phyloP scores from a whole-genome alignment of 2,797 vertebrate species.

The Syngnathus rostellatus region DNA sequence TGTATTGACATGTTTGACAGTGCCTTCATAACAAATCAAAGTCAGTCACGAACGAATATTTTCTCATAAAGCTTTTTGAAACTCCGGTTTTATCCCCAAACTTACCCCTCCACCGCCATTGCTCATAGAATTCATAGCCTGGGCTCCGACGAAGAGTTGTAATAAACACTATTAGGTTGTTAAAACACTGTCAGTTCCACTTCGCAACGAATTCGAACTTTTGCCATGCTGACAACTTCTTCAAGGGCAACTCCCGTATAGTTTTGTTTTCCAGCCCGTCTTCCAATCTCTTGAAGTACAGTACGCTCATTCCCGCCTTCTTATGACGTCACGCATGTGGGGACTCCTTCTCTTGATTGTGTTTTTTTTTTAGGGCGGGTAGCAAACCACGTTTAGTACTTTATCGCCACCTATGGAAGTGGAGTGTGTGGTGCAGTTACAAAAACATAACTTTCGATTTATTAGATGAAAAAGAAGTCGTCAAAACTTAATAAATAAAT shows the following conservation, averaged over 20 bases:
- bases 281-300: constrained; percentile 5
- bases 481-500: no score
- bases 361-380: no score
- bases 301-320: constrained; percentile 45
- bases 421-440: no score
- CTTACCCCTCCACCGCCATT: constrained; percentile 52
- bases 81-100: background rate
- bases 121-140: constrained; percentile 46
- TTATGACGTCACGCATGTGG: background rate
- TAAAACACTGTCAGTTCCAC: background rate
- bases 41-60: no score
- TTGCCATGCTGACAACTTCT: constrained; percentile 35
- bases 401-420: no score
- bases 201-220: background rate
- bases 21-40: no score
- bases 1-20: no score
- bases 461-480: no score
- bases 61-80: background rate
- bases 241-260: constrained; percentile 35
- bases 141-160: background rate
- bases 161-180: background rate
- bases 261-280: background rate
- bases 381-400: no score
- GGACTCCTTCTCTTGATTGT: no score
- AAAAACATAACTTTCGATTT: no score